phyloP scores from a whole-genome alignment of 64 coral and sea anemone species.

The Montipora foliosa region DNA sequence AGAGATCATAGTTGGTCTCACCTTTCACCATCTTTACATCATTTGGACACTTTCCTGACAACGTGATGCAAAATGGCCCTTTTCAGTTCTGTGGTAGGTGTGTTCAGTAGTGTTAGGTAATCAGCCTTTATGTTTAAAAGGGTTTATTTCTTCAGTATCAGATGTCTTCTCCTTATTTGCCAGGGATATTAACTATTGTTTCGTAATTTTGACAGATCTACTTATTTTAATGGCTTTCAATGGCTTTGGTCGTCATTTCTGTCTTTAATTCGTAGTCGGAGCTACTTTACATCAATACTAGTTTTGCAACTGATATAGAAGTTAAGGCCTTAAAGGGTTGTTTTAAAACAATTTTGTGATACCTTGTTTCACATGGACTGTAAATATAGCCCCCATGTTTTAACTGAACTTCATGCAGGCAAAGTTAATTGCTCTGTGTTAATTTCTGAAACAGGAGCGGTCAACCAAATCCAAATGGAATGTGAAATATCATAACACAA shows the following conservation, averaged over 20 bases:
- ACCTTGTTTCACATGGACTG: no score
- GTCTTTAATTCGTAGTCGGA: no score
- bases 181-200: not conserved
- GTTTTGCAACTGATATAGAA: no score
- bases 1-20: constrained; percentile 12
- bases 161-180: not conserved
- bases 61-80: not conserved
- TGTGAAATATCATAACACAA: no score
- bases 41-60: not conserved
- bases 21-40: not conserved
- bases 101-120: not conserved
- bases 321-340: no score
- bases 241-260: not conserved
- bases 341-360: no score
- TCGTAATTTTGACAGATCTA: not conserved
- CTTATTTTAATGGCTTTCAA: not conserved
- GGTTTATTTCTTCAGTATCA: not conserved
- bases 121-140: not conserved
- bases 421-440: no score
- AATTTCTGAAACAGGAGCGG: no score
- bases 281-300: no score
- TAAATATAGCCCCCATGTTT: no score
- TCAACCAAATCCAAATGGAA: no score
- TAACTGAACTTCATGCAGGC: no score
- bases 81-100: not conserved